phyloP scores from a whole-genome alignment of 2,113 vertebrate genomes.

The Psittacula cyanocephala region DNA sequence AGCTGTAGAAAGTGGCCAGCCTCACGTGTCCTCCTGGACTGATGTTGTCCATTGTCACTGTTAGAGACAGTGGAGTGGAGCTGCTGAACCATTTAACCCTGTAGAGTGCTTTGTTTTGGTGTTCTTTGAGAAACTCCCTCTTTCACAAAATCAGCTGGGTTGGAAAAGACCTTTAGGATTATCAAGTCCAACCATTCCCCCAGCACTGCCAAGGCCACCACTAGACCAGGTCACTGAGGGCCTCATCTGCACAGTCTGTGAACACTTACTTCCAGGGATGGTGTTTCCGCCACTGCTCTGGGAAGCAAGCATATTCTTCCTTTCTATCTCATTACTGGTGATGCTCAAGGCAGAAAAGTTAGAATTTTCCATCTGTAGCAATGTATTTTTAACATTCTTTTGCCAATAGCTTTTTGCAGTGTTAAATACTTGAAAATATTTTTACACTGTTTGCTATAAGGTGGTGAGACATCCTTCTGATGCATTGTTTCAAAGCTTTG shows the following conservation, averaged over 20 bases:
- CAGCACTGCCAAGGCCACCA: background rate
- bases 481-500: background rate
- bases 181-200: background rate
- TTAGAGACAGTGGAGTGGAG: background rate
- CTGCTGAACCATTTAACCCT: background rate
- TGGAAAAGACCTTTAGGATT: background rate
- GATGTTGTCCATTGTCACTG: background rate
- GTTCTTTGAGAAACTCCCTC: background rate
- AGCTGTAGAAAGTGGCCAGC: background rate
- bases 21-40: background rate
- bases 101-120: rapidly evolving
- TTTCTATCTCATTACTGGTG: background rate
- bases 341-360: background rate
- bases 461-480: background rate
- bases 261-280: background rate
- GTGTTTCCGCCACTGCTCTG: background rate
- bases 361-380: background rate
- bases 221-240: background rate
- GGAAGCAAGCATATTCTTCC: background rate
- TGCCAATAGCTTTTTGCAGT: background rate
- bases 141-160: background rate
- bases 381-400: background rate
- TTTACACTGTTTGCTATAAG: background rate
- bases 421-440: background rate
- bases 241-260: background rate